phyloP scores from a whole-genome alignment of 2,113 vertebrate species.

The Phrynosoma blainvillii region DNA sequence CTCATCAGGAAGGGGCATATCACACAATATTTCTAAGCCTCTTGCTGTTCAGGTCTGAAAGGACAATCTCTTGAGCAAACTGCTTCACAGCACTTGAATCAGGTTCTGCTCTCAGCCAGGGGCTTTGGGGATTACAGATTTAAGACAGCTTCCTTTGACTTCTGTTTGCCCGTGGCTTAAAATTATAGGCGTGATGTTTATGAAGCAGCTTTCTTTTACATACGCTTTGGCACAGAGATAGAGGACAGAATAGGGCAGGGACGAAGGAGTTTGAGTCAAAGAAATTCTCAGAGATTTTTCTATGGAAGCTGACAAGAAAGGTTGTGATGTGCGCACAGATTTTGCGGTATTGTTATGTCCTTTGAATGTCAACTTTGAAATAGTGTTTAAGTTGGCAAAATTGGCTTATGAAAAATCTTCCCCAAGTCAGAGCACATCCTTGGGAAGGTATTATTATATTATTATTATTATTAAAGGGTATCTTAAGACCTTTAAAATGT shows the following conservation, averaged over 20 bases:
- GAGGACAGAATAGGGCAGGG: not conserved
- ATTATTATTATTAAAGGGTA: too few relatives aligned
- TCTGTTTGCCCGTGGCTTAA: not conserved
- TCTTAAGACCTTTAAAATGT: too few relatives aligned
- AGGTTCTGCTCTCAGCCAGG: not conserved
- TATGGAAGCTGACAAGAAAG: not conserved
- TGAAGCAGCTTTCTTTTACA: not conserved
- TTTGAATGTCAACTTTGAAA: too few relatives aligned
- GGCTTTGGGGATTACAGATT: not conserved
- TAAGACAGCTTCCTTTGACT: not conserved
- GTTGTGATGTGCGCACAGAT: not conserved
- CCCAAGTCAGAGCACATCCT: too few relatives aligned
- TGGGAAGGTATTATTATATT: too few relatives aligned
- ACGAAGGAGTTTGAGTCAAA: not conserved
- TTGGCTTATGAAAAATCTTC: too few relatives aligned
- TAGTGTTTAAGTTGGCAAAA: too few relatives aligned
- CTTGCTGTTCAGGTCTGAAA: not conserved
- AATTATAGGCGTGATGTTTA: not conserved
- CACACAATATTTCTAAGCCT: not conserved
- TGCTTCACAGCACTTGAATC: not conserved
- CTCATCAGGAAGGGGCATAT: not conserved
- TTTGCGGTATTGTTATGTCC: too few relatives aligned
- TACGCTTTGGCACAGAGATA: not conserved
- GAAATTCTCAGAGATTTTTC: not conserved
- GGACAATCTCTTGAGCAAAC: not conserved